Conservation (phyloP, 2,797 vertebrate genomes). For the Notolabrus celidotus region DNA sequence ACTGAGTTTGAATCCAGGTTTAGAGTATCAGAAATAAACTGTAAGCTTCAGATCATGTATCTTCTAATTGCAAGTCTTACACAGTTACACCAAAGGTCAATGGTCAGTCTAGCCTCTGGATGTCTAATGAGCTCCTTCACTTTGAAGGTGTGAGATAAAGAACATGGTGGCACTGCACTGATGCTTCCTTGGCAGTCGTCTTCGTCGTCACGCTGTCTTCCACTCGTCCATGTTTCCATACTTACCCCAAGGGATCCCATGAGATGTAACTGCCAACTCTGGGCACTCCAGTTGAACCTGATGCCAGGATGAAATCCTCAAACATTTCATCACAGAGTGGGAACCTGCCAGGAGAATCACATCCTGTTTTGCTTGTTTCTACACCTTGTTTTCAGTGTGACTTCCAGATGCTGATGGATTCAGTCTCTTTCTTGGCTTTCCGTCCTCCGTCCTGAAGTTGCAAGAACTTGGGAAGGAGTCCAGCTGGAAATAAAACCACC, state of each 20-base stretch:
- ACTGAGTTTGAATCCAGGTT: too few species aligned
- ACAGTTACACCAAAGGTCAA: slow-evolving; percentile 6
- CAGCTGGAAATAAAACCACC: slow-evolving; percentile 21
- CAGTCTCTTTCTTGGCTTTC: neutral
- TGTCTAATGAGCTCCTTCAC: slow-evolving; percentile 15
- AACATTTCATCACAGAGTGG: slow-evolving; percentile 2
- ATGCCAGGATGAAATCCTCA: neutral
- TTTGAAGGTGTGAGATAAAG: slow-evolving; percentile 21
- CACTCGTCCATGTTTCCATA: slow-evolving; percentile 55
- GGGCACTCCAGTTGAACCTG: neutral
- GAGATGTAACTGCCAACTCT: neutral
- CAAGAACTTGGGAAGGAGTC: slow-evolving; percentile 3
- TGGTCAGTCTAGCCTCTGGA: neutral
- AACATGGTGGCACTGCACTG: neutral
- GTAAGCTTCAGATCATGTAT: neutral
- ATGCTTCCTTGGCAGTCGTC: slow-evolving; percentile 26
- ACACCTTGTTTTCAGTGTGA: slow-evolving; percentile 8
- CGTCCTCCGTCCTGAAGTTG: slow-evolving; percentile 24
- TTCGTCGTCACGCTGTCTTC: neutral
- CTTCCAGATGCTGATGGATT: slow-evolving; percentile 2
- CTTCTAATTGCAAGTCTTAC: neutral
- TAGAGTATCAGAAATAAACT: too few species aligned
- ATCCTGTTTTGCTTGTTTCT: neutral
- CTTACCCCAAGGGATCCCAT: slow-evolving; percentile 43
- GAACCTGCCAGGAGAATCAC: neutral